A percentile compares a stretch with the other conserved stretches of the same genome.
Conservation (phyloP, 92 coral and sea anemone species). For the Zoanthus sociatus region DNA sequence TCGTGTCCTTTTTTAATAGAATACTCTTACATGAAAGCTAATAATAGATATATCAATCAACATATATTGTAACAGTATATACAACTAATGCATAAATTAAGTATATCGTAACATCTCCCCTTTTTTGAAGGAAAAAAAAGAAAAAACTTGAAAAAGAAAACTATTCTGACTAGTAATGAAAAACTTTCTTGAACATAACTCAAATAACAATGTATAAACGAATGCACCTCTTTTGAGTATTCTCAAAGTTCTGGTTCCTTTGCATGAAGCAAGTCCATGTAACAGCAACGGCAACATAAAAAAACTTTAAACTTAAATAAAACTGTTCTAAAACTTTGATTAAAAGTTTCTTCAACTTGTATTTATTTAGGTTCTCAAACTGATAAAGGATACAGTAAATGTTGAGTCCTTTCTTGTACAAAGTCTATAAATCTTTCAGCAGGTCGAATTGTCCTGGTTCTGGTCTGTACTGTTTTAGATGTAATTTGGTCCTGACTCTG, state of each 20-base stretch:
- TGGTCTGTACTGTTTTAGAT: neutral
- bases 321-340: conserved; percentile 3
- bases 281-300: conserved; percentile 1
- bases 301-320: conserved; percentile 1
- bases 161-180: conserved; percentile 8
- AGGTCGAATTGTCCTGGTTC: conserved; percentile 26
- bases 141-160: neutral
- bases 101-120: no score
- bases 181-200: neutral
- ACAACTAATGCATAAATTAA: no score
- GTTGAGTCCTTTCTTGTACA: conserved; percentile 30
- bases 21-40: no score
- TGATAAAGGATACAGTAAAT: conserved; percentile 17
- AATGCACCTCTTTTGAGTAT: no score
- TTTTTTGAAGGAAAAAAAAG: neutral
- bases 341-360: no score
- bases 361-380: conserved; percentile 10
- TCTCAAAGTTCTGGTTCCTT: no score
- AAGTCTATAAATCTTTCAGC: conserved; percentile 45
- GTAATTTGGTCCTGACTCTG: neutral
- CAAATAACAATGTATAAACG: neutral
- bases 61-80: no score
- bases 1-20: no score
- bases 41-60: no score
- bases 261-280: neutral